Evolutionary conservation across 2,888 invertebrate species (phyloP), one percentile per base, ranked within the genome.

Genomic region (Leptarthrus brevirostris): DNA sequence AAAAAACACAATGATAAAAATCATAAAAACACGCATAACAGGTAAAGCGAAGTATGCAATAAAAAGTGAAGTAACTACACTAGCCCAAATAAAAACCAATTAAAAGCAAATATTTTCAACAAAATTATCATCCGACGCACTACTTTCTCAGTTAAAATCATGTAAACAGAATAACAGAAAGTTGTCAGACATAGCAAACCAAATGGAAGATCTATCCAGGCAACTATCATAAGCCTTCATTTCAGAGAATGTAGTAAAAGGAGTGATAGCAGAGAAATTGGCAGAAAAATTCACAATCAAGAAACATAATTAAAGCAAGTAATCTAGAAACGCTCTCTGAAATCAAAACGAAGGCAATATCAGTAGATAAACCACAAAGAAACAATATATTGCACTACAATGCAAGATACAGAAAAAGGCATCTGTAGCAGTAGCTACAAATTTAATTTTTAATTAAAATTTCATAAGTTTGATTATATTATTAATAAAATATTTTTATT

Each of bases 101-200:
- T 8, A 34, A 36, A 64, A 36, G 18, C 5, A 36, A n/a, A 64
- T 34, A 40, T 64, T 36, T 22, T 36, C 64, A 22, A 3, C 18
- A 8, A 64, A 64, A 40, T 12, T 64, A 10, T 64, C 64, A 36
- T 64, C 64, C 8, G 64, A 64, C 16, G 64, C 64, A n/a, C n/a
- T 64, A 4, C 14, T 64, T 12, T n/a, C 64, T 10, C 64, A 64
- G 12, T 36, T 64, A 14, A 64, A 18, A 6, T 10, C 36, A 14
- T 64, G 36, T 16, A 64, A 18, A 8, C 34, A 64, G 40, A 36
- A 12, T 14, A 64, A 30, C 30, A 64, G 36, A 16, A 8, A 26
- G 22, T 34, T 64, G 10, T 34, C 36, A 2, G 64, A 64, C 8
- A 34, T n/a, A 20, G 8, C 64, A 36, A 64, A 5, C 10, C 2